Evolutionary conservation across 2,888 invertebrate genomes (phyloP).

Genomic region (Phortica magna): DNA sequence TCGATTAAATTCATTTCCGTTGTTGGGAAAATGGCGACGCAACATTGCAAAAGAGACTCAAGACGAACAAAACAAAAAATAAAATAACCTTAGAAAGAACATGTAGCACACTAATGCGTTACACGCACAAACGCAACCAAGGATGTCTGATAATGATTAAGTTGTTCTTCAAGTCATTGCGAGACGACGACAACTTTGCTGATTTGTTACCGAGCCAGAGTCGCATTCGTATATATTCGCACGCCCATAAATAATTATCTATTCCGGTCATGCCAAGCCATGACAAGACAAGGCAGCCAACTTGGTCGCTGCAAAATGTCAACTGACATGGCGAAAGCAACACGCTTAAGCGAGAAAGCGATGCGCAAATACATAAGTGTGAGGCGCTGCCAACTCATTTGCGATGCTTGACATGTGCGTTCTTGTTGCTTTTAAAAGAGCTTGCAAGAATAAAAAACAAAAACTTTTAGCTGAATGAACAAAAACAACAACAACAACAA

Average conservation of each 20-base stretch:
- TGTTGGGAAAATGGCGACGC: constrained; percentile 11
- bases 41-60: background rate
- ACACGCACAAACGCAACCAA: background rate
- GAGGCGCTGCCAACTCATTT: constrained; percentile 19
- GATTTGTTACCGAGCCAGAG: constrained; percentile 13
- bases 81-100: background rate
- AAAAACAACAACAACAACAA: background rate
- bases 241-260: constrained; percentile 51
- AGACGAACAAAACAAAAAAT: background rate
- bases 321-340: constrained; percentile 40
- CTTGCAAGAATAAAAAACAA: background rate
- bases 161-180: background rate
- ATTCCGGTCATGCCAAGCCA: constrained; percentile 57
- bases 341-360: background rate
- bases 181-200: constrained; percentile 13
- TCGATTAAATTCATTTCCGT: constrained; percentile 46
- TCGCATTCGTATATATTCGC: constrained; percentile 1
- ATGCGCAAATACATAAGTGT: background rate
- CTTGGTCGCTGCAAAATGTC: constrained; percentile 49
- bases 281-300: background rate
- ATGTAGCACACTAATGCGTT: constrained; percentile 1
- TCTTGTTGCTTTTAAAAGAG: constrained; percentile 10
- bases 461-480: constrained; percentile 2
- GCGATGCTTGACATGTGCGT: constrained; percentile 21
- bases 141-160: constrained; percentile 6